Percentiles rank a stretch among this genome's conserved stretches.
These are phyloP conservation scores for Craseonycteris thonglongyai DNA, from an alignment of 2,113 vertebrate species.

Conservation along the genomic window DNA sequence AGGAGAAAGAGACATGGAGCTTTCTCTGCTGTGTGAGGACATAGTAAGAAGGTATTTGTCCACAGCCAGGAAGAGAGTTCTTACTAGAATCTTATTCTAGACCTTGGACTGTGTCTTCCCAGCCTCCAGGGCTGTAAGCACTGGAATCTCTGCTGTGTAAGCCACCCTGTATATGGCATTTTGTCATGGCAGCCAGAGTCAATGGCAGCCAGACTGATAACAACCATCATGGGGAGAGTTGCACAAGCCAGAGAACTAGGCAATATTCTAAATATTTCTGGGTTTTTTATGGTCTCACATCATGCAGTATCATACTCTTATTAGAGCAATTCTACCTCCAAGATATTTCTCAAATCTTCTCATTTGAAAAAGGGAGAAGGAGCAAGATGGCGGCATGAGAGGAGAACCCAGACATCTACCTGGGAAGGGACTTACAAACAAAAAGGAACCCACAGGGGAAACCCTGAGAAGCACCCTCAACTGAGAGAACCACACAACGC, in stretches of 20 bases:
- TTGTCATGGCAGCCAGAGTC: background rate
- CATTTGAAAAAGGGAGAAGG: too few species aligned
- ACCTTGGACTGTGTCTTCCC: background rate
- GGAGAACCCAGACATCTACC: too few species aligned
- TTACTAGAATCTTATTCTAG: background rate
- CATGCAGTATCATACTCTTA: background rate
- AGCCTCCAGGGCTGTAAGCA: background rate
- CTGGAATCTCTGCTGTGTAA: background rate
- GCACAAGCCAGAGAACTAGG: background rate
- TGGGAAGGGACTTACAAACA: too few species aligned
- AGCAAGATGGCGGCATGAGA: too few species aligned
- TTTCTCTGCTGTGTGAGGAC: background rate
- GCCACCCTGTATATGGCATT: fast-evolving
- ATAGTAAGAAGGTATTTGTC: background rate
- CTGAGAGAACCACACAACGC: too few species aligned
- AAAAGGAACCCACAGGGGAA: too few species aligned
- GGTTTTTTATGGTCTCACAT: background rate
- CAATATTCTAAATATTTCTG: background rate
- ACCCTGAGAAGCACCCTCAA: too few species aligned
- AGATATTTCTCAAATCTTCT: background rate
- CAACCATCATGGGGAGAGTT: background rate
- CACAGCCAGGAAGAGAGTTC: too few species aligned
- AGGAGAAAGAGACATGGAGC: background rate
- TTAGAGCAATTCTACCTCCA: background rate
- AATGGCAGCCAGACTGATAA: too few species aligned